Conservation (phyloP, 23 tunicate species). For the Trididemnum clinides region DNA sequence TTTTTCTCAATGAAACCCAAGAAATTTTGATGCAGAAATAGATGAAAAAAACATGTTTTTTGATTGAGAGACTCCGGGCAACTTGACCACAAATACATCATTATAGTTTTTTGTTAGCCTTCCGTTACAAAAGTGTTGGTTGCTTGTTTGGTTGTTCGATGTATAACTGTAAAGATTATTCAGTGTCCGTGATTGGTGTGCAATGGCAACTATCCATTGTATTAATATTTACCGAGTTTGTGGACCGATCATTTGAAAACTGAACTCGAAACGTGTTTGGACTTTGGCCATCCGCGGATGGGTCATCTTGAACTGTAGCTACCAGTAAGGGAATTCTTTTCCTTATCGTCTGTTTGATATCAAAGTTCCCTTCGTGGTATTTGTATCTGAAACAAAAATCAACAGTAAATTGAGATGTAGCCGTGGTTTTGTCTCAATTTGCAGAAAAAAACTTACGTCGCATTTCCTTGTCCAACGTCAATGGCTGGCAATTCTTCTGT, state of each 20-base stretch:
- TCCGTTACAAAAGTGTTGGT: too few species aligned
- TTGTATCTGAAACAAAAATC: slow-evolving; percentile 33
- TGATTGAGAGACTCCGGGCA: too few species aligned
- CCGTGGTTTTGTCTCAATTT: too few species aligned
- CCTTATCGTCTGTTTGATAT: slow-evolving; percentile 1
- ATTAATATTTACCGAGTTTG: not conserved
- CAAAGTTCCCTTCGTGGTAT: slow-evolving; percentile 45
- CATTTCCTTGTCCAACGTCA: slow-evolving; percentile 48
- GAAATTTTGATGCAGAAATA: too few species aligned
- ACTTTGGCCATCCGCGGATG: not conserved
- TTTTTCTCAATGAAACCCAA: too few species aligned
- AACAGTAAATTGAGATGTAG: too few species aligned
- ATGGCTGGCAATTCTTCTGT: slow-evolving; percentile 22
- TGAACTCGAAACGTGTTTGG: not conserved
- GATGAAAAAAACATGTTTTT: too few species aligned
- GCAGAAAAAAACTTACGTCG: slow-evolving; percentile 24
- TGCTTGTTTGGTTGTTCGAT: too few species aligned
- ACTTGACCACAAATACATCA: too few species aligned
- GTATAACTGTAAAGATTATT: too few species aligned
- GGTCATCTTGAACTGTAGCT: not conserved
- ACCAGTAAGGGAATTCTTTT: not conserved
- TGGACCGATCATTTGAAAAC: not conserved
- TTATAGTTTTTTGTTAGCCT: too few species aligned
- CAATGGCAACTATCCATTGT: too few species aligned
- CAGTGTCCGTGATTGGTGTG: not conserved